Evolutionary conservation across 2,888 invertebrate genomes (phyloP), one percentile per base, ranked within the genome.

Genomic region (Acanthococcus lagerstroemiae): DNA sequence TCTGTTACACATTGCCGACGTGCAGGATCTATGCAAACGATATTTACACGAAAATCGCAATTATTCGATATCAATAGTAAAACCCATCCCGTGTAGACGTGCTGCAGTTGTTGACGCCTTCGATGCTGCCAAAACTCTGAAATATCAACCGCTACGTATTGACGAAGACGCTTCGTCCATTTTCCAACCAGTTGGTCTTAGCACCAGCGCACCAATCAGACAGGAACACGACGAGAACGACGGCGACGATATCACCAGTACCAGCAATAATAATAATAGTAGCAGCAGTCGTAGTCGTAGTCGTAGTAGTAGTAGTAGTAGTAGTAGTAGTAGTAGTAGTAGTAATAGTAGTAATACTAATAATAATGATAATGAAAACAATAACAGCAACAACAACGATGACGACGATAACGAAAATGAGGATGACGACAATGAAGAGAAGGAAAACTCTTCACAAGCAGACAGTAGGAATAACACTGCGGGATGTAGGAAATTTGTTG

Each of bases 1-100:
- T 75, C 79, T 86, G 57, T 76, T 87, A 52, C 86, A 86, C 73
- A 86, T 87, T 85, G 86, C 86, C 1, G 78, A 84, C 15, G 86
- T 86, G 0, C 73, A 86, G 55, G 85, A 86, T 71, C 80, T 86
- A 70, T 86, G 86, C 74, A 79, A 85, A 22, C 26, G 37, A 19
- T 17, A 37, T 7, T 37, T 22, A 15, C 24, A 45, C 19, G 3
- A 46, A n/a, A 4, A 58, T 9, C 78, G 79, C 26, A 78, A 45
- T 26, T 56, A 60, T 7, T 15, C 56, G 17, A n/a, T 37, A 4
- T 69, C 69, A 55, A 76, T 82, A 46, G 79, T 82, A 69, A 80
- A 82, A 69, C 83, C 83, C 45, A 82, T 83, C 45, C 63, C 63
- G 12, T 2, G 77, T 82, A 21, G 24, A 15, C 19, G 22, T 2